Percentiles rank a stretch among this genome's conserved stretches.
phyloP scores from a whole-genome alignment of 2,888 invertebrate species.

The Mythimna albipuncta region DNA sequence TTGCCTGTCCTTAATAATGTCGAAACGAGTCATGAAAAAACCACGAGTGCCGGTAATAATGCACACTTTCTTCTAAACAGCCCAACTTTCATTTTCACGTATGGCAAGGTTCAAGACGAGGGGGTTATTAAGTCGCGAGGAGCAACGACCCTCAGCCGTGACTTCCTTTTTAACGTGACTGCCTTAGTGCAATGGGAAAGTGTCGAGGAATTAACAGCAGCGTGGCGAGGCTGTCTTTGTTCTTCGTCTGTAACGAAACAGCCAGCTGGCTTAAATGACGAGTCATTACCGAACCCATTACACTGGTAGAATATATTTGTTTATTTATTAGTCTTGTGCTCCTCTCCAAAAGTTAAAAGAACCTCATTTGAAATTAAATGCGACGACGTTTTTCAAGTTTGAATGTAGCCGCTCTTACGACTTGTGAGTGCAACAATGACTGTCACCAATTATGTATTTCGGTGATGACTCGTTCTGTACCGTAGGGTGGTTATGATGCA shows the following conservation, averaged over 20 bases:
- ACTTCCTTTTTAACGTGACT: slow-evolving; percentile 87
- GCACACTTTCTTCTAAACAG: slow-evolving; percentile 70
- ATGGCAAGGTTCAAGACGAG: slow-evolving; percentile 65
- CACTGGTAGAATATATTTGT: slow-evolving; percentile 78
- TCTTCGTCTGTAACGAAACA: slow-evolving; percentile 79
- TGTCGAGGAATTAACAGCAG: slow-evolving; percentile 84
- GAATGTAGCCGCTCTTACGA: slow-evolving; percentile 24
- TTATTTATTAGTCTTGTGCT: slow-evolving; percentile 72
- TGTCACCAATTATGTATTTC: slow-evolving; percentile 53
- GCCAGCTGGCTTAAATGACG: slow-evolving; percentile 70
- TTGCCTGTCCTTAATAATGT: slow-evolving; percentile 16
- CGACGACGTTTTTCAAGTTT: slow-evolving; percentile 18
- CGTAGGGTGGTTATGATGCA: slow-evolving; percentile 66
- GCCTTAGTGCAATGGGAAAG: slow-evolving; percentile 80
- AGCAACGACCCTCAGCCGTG: slow-evolving; percentile 85
- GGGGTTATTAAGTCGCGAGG: slow-evolving; percentile 68
- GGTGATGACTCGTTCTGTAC: slow-evolving; percentile 38
- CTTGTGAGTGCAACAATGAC: slow-evolving; percentile 38
- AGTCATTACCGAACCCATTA: slow-evolving; percentile 76
- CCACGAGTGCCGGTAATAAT: slow-evolving; percentile 57
- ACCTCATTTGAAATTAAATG: slow-evolving; percentile 60
- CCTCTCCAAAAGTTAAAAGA: slow-evolving; percentile 46
- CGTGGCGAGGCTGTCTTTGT: slow-evolving; percentile 83
- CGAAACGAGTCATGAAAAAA: slow-evolving; percentile 67
- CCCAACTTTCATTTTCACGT: slow-evolving; percentile 81